These are phyloP conservation scores for Centruroides sculpturatus DNA, from an alignment of 1,140 invertebrate genomes.

Conservation along the genomic window DNA sequence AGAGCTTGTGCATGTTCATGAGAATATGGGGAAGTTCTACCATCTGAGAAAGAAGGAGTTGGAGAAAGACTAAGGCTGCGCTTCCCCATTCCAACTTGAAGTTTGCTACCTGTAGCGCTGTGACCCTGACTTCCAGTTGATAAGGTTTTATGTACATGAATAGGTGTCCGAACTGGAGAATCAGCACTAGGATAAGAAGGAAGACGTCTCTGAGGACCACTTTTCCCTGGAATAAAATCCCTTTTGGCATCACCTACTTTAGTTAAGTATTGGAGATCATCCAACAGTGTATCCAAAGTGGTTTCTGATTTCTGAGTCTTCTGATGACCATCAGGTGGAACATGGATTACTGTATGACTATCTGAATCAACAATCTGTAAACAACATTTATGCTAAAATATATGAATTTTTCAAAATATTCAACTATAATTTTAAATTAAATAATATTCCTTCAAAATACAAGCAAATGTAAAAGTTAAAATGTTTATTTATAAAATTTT, in stretches of 20 bases:
- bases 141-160: constrained; percentile 1
- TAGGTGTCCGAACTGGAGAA: constrained; percentile 11
- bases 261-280: constrained; percentile 67
- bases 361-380: constrained; percentile 6
- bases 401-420: too few species aligned
- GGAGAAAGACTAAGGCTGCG: neutral
- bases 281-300: constrained; percentile 87
- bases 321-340: constrained; percentile 27
- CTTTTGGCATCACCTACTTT: constrained; percentile 4
- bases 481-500: too few species aligned
- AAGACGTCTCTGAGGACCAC: constrained; percentile 8
- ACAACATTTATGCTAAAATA: constrained; percentile 14
- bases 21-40: neutral
- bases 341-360: constrained; percentile 19
- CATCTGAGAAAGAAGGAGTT: neutral
- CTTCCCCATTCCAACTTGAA: neutral
- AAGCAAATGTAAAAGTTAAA: too few species aligned
- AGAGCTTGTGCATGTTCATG: neutral
- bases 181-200: constrained; percentile 15
- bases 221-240: constrained; percentile 11
- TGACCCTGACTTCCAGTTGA: neutral
- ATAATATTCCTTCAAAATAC: too few species aligned
- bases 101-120: neutral
- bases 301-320: constrained; percentile 49
- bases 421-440: too few species aligned